These are phyloP conservation scores for Eupleurogrammus muticus DNA, from an alignment of 2,797 vertebrate species.

Conservation along the genomic window DNA sequence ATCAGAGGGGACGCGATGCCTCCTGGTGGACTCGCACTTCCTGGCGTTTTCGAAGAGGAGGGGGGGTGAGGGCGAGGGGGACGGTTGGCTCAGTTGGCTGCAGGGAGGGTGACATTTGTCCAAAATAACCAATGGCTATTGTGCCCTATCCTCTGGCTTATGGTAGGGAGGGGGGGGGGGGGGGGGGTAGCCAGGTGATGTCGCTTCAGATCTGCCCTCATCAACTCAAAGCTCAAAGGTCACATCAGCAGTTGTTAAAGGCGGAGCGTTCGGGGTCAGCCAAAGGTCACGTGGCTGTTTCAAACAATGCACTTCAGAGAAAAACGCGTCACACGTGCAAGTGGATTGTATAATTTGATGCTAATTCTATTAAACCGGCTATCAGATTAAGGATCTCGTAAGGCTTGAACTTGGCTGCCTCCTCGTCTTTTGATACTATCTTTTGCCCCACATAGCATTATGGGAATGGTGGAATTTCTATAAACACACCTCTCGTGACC, in stretches of 20 bases:
- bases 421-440: constrained; percentile 50
- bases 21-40: constrained; percentile 37
- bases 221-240: constrained; percentile 55
- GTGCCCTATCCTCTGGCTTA: constrained; percentile 29
- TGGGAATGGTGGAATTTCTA: constrained; percentile 62
- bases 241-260: constrained; percentile 55
- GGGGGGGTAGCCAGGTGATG: constrained; percentile 52
- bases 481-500: constrained; percentile 71
- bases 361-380: constrained; percentile 27
- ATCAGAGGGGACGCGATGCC: constrained; percentile 4
- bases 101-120: constrained; percentile 58
- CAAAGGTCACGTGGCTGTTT: constrained; percentile 42
- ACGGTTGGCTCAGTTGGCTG: constrained; percentile 31
- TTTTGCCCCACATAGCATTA: constrained; percentile 54
- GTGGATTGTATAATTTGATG: constrained; percentile 17
- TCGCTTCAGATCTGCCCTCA: constrained; percentile 43
- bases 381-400: constrained; percentile 31
- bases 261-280: constrained; percentile 38
- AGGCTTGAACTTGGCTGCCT: constrained; percentile 48
- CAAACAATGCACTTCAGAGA: constrained; percentile 36
- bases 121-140: constrained; percentile 53
- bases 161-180: constrained; percentile 12
- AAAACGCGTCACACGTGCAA: constrained; percentile 32
- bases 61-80: background rate
- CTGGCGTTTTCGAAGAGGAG: constrained; percentile 11